Evolutionary conservation across 2,113 vertebrate genomes (phyloP).

Genomic region (Clarias magur): DNA sequence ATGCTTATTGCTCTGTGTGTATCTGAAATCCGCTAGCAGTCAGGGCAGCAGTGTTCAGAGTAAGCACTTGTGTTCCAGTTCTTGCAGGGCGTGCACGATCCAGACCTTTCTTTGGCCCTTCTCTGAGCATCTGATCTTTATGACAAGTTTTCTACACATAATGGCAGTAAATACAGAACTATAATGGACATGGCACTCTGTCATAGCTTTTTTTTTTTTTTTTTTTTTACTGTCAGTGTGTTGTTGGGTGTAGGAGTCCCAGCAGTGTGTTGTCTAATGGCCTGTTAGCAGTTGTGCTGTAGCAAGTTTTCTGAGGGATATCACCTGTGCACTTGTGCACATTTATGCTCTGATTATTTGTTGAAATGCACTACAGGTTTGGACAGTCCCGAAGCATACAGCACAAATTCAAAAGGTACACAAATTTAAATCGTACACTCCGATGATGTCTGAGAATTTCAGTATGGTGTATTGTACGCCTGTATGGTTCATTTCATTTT

Average conservation of each 20-base stretch:
- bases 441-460: neutral
- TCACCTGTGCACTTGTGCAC: constrained; percentile 8
- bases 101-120: neutral
- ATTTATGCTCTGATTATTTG: constrained; percentile 8
- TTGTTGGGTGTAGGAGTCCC: constrained; percentile 9
- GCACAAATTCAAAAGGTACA: neutral
- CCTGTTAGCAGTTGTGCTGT: constrained; percentile 22
- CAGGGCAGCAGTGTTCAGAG: neutral
- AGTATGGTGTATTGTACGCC: too few relatives aligned
- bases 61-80: neutral
- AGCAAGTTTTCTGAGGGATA: neutral
- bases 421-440: neutral
- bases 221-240: neutral
- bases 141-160: constrained; percentile 8
- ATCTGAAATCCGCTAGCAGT: neutral
- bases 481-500: neutral
- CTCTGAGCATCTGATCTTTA: neutral
- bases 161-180: constrained; percentile 18
- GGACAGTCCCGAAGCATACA: neutral
- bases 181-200: constrained; percentile 9
- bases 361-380: constrained; percentile 23
- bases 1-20: neutral
- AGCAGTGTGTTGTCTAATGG: constrained; percentile 8
- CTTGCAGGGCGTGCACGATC: neutral
- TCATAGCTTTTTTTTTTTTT: neutral